These are phyloP conservation scores for Pangasius djambal DNA, from an alignment of 2,797 vertebrate species.

Conservation along the genomic window DNA sequence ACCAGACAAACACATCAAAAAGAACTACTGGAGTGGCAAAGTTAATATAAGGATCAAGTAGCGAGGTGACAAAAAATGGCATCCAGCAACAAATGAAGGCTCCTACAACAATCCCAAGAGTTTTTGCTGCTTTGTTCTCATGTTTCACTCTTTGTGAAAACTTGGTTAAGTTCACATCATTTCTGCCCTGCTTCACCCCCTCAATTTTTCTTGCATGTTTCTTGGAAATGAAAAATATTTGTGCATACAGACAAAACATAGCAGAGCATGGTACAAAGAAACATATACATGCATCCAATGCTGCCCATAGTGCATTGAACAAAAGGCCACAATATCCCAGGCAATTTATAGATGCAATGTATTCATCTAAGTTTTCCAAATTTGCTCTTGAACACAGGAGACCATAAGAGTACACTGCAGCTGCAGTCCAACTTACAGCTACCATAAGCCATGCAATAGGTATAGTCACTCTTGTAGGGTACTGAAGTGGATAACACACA, in stretches of 20 bases:
- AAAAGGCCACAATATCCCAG: constrained; percentile 66
- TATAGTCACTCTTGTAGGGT: constrained; percentile 66
- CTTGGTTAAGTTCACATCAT: constrained; percentile 14
- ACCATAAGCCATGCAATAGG: constrained; percentile 63
- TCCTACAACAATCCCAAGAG: constrained; percentile 66
- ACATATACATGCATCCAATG: constrained; percentile 66
- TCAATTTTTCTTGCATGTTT: constrained; percentile 62
- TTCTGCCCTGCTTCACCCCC: constrained; percentile 45
- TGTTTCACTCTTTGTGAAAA: constrained; percentile 51
- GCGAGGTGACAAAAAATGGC: constrained; percentile 61
- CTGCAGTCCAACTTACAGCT: constrained; percentile 68
- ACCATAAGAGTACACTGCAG: constrained; percentile 66
- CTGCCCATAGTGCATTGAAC: constrained; percentile 74
- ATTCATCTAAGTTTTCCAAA: constrained; percentile 65
- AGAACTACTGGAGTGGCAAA: constrained; percentile 62
- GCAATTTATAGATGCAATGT: constrained; percentile 65
- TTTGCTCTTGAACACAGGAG: constrained; percentile 72
- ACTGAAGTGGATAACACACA: constrained; percentile 73
- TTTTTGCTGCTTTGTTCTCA: constrained; percentile 71
- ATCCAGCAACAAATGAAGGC: constrained; percentile 69
- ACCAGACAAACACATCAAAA: constrained; percentile 66
- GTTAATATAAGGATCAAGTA: constrained; percentile 60
- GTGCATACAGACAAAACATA: constrained; percentile 67
- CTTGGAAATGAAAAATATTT: constrained; percentile 72
- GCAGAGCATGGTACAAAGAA: constrained; percentile 69